A percentile compares a stretch with the other conserved stretches of the same genome.
Conservation (phyloP, 2,888 invertebrate genomes). For the Polyploca ridens region DNA sequence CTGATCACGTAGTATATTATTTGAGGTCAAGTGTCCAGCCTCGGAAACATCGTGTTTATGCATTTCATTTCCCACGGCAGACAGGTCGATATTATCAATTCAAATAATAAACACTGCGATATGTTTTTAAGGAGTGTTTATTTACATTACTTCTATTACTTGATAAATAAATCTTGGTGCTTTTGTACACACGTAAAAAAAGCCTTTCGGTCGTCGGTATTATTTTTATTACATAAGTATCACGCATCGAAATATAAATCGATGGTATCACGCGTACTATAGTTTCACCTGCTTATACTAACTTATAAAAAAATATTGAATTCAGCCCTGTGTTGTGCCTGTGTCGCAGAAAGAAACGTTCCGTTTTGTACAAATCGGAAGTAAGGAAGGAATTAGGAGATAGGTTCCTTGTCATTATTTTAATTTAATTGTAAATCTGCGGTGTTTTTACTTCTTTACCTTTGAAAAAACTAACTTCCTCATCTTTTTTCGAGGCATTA, state of each 20-base stretch:
- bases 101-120: conserved; percentile 5
- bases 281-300: no score
- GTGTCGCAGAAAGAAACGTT: conserved; percentile 24
- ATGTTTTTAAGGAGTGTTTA: background rate
- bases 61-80: conserved; percentile 28
- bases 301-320: background rate
- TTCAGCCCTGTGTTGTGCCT: background rate
- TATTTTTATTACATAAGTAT: no score
- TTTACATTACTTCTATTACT: background rate
- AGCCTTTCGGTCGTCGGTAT: no score
- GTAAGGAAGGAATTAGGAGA: conserved; percentile 15
- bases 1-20: conserved; percentile 47
- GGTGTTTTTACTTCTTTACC: background rate
- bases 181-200: no score
- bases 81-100: conserved; percentile 10
- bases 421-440: background rate
- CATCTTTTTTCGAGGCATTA: conserved; percentile 1
- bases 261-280: no score
- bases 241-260: no score
- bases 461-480: conserved; percentile 13
- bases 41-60: conserved; percentile 40
- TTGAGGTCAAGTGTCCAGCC: conserved; percentile 62
- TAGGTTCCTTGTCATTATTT: background rate
- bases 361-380: conserved; percentile 24
- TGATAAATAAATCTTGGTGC: no score